Conservation (phyloP, 2,888 invertebrate species). For the Stenoptilia bipunctidactyla region DNA sequence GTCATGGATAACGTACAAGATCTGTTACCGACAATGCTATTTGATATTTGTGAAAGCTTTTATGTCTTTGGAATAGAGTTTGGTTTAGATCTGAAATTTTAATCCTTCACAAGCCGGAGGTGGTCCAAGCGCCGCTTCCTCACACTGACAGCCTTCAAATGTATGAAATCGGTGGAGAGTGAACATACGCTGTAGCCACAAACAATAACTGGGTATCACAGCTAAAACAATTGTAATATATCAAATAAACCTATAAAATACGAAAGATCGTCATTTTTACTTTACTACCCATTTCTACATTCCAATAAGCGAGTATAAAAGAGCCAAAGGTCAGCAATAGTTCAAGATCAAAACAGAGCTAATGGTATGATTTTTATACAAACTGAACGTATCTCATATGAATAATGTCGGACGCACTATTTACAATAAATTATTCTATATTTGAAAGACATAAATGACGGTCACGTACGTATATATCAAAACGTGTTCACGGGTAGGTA, state of each 20-base stretch:
- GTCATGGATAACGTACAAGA: conserved; percentile 39
- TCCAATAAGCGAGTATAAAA: conserved; percentile 16
- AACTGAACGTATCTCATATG: too few species aligned
- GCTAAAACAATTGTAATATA: too few species aligned
- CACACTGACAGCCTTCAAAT: conserved; percentile 51
- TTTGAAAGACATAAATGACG: conserved; percentile 29
- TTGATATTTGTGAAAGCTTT: neutral
- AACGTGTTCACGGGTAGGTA: conserved; percentile 14
- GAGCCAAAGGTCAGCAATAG: neutral
- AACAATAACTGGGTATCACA: too few species aligned
- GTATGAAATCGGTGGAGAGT: conserved; percentile 51
- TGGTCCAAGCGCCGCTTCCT: conserved; percentile 44
- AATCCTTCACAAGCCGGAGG: conserved; percentile 31
- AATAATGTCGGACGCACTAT: too few species aligned
- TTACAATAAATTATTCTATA: too few species aligned
- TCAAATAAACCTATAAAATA: too few species aligned
- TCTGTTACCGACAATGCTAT: conserved; percentile 18
- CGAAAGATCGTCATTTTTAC: too few species aligned
- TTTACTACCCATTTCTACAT: too few species aligned
- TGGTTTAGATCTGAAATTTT: conserved; percentile 10
- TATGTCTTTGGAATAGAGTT: neutral
- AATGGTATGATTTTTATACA: neutral
- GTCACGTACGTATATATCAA: conserved; percentile 26
- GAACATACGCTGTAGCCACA: conserved; percentile 56
- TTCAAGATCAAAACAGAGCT: too few species aligned